Percentiles rank a stretch among this genome's conserved stretches.
phyloP scores from a whole-genome alignment of 35 echinoderm and acorn worm genomes.

The Apostichopus parvimensis region DNA sequence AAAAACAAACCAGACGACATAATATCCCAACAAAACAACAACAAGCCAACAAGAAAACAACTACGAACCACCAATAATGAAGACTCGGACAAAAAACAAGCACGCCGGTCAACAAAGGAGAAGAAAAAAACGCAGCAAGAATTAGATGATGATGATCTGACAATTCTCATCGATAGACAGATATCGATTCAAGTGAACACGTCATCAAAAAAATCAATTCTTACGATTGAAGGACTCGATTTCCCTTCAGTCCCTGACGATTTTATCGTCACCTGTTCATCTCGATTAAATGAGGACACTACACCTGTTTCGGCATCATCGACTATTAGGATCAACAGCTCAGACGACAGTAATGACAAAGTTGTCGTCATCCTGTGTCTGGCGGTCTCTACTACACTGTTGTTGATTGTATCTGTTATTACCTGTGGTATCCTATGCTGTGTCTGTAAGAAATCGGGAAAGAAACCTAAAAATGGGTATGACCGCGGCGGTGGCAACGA shows the following conservation, averaged over 20 bases:
- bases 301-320: not conserved
- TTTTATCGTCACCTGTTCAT: not conserved
- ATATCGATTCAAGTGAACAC: not conserved
- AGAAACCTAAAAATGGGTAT: not conserved
- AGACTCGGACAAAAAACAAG: too few relatives aligned
- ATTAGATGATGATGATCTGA: not conserved
- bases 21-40: too few relatives aligned
- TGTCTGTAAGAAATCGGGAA: not conserved
- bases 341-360: not conserved
- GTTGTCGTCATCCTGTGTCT: not conserved
- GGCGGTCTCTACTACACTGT: not conserved
- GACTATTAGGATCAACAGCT: not conserved
- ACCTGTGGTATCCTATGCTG: not conserved
- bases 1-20: too few relatives aligned
- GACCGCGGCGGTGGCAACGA: not conserved
- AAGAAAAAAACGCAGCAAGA: not conserved
- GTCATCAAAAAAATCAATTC: not conserved
- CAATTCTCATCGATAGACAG: not conserved
- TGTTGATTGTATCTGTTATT: not conserved
- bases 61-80: too few relatives aligned
- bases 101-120: too few relatives aligned
- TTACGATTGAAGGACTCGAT: not conserved
- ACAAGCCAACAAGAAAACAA: too few relatives aligned
- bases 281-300: not conserved
- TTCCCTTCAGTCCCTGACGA: not conserved